Evolutionary conservation across 2,113 vertebrate genomes (phyloP).

Genomic region (Amazona guildingii): DNA sequence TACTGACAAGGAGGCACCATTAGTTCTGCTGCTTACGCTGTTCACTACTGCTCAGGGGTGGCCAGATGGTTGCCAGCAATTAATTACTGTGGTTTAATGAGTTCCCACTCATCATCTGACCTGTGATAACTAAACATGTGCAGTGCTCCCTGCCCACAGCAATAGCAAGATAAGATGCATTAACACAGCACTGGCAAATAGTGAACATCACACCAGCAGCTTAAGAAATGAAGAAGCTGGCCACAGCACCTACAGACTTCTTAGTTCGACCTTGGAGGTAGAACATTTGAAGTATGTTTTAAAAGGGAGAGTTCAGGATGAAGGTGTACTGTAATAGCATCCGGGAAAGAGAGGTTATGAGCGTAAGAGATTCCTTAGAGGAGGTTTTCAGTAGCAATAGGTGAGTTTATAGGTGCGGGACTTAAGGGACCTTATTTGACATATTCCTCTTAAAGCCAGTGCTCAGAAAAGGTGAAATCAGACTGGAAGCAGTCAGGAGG

Average conservation of each 20-base stretch:
- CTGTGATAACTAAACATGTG: constrained; percentile 65
- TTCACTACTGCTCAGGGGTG: constrained; percentile 64
- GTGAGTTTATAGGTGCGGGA: background rate
- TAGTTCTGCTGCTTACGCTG: constrained; percentile 64
- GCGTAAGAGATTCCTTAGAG: background rate
- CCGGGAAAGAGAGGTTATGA: background rate
- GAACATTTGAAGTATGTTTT: background rate
- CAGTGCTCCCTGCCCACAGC: constrained; percentile 53
- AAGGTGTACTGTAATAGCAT: background rate
- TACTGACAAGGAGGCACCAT: constrained; percentile 61
- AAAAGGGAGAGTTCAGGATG: background rate
- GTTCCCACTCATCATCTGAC: constrained; percentile 68
- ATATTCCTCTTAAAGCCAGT: background rate
- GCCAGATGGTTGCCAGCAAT: constrained; percentile 71
- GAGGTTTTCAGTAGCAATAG: background rate
- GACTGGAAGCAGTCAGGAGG: background rate
- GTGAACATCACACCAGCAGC: background rate
- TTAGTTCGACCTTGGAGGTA: background rate
- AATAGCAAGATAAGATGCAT: constrained; percentile 40
- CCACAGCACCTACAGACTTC: background rate
- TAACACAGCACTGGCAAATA: background rate
- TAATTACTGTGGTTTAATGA: constrained; percentile 70
- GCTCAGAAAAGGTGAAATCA: background rate
- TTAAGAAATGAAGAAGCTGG: background rate
- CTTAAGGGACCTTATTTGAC: background rate